Evolutionary conservation across 2,888 invertebrate species (phyloP), one percentile per base, ranked within the genome.

Genomic region (Cistogaster globosa): DNA sequence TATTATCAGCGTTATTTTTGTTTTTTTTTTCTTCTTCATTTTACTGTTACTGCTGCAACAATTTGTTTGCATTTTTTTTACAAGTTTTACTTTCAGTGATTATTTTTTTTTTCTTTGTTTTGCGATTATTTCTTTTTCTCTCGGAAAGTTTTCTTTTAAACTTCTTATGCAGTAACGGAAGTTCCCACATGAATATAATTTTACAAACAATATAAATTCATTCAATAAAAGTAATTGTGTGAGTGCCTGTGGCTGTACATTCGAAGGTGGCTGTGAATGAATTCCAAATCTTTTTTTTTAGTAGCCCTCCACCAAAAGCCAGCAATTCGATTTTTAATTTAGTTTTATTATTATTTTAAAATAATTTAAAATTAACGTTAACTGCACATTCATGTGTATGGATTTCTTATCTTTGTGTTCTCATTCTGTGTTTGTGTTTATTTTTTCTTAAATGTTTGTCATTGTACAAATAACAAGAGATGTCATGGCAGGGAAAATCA

Each of bases 401-500:
- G 48, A 22, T 68, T 67, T 65, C 36, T 80, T 74, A 67, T 74
- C 72, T 80, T 53, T 51, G 72, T 74, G 72, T 80, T 72, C 72
- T 72, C 80, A 80, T 74, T 80, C 80, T 80, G 65, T 72, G 22
- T 67, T 22, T 71, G 22, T 67, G 36, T 71, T 77, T 77, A 36
- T 42, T 72, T 51, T 57, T 42, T 65, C 18, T 42, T 67, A 36
- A 63, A 32, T 65, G 58, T 72, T 80, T 80, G 80, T 80, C 80
- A 80, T 74, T 80, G 72, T 65, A 45, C 69, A 67, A 72, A 36
- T 58, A 67, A 58, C 72, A 26, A 72, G 72, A 80, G 72, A 80
- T 80, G 72, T 80, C 65, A 67, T 74, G 72, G 72, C 67, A 65
- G 80, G 80, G 76, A 84, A 84, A 84, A 80, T 84, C 79, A 80